phyloP scores from a whole-genome alignment of 2,888 invertebrate species.

The Hipparchia semele region DNA sequence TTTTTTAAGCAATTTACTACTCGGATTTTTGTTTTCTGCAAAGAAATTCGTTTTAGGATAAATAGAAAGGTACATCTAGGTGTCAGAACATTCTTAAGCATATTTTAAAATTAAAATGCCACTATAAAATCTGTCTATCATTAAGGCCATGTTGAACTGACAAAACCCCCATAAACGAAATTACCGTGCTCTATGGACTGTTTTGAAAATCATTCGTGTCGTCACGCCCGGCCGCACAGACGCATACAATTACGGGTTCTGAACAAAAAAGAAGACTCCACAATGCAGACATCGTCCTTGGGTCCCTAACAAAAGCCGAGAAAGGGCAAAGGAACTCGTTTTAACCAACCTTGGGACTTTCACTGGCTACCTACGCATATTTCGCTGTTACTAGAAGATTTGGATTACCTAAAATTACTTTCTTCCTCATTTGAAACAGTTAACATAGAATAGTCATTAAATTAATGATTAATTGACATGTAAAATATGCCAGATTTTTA shows the following conservation, averaged over 20 bases:
- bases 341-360: slow-evolving; percentile 77
- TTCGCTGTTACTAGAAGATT: slow-evolving; percentile 42
- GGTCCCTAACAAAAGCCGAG: slow-evolving; percentile 78
- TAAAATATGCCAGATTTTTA: neutral
- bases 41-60: neutral
- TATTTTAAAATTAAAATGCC: neutral
- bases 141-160: neutral
- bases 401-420: slow-evolving; percentile 5
- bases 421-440: slow-evolving; percentile 24
- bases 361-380: slow-evolving; percentile 76
- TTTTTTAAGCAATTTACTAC: too few relatives aligned
- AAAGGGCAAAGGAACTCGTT: slow-evolving; percentile 82
- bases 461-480: neutral
- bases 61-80: neutral
- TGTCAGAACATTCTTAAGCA: neutral
- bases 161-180: neutral
- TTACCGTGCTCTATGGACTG: slow-evolving; percentile 57
- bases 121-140: neutral
- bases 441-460: neutral
- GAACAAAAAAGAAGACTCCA: slow-evolving; percentile 72
- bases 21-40: too few relatives aligned
- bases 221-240: slow-evolving; percentile 73
- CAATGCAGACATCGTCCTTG: slow-evolving; percentile 80
- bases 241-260: slow-evolving; percentile 76
- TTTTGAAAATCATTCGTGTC: slow-evolving; percentile 59